phyloP scores from a whole-genome alignment of 1,140 invertebrate species.

The Bicyclus anynana region DNA sequence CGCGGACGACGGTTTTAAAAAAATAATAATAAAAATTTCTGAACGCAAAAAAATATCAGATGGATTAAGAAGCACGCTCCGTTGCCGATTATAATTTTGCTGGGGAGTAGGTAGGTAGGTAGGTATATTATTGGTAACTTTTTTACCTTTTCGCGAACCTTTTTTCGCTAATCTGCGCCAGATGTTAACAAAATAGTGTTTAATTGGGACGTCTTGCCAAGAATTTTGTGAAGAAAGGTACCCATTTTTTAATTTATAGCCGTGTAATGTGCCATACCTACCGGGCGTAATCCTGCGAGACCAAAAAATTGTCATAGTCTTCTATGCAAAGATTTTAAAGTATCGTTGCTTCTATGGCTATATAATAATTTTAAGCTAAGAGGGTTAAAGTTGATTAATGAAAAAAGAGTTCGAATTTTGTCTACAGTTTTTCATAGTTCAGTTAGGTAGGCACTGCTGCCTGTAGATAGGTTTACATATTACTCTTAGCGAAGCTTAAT shows the following conservation, averaged over 20 bases:
- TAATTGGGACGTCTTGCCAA: constrained; percentile 48
- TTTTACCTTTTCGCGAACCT: constrained; percentile 39
- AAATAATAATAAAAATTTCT: constrained; percentile 30
- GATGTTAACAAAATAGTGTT: constrained; percentile 53
- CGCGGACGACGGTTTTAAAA: constrained; percentile 19
- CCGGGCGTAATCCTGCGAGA: constrained; percentile 2
- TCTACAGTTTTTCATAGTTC: too few relatives aligned
- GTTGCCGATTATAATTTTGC: constrained; percentile 64
- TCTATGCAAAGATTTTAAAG: too few relatives aligned
- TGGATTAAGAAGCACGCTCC: constrained; percentile 62
- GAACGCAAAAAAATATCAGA: constrained; percentile 27
- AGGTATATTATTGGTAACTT: constrained; percentile 38
- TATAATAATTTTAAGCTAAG: too few relatives aligned
- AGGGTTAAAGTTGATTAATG: too few relatives aligned
- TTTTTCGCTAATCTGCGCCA: constrained; percentile 41
- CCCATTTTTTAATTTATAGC: not conserved
- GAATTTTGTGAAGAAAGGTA: constrained; percentile 9
- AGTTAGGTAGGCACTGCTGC: too few relatives aligned
- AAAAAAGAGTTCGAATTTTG: too few relatives aligned
- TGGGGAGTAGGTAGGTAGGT: constrained; percentile 20
- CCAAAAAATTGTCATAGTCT: not conserved
- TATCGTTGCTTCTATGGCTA: too few relatives aligned
- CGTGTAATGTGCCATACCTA: not conserved
- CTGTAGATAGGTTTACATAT: too few relatives aligned
- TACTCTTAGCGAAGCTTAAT: too few relatives aligned